phyloP scores from a whole-genome alignment of 2,888 invertebrate genomes.

The Melipona bicolor region DNA sequence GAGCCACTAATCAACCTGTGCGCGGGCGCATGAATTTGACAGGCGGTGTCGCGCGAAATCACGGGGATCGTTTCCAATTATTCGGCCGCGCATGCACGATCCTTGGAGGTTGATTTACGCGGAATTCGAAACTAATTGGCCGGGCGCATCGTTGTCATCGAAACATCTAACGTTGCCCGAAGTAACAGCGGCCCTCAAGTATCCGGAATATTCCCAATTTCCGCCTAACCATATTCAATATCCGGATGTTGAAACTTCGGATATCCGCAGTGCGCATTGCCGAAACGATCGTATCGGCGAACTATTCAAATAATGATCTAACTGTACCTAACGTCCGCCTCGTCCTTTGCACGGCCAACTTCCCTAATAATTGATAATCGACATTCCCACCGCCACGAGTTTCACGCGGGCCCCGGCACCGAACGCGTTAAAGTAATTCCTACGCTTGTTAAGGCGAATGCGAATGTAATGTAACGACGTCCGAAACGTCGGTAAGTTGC shows the following conservation, averaged over 20 bases:
- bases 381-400: conserved; percentile 49
- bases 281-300: conserved; percentile 67
- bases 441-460: conserved; percentile 21
- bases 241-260: conserved; percentile 67
- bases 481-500: neutral
- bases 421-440: conserved; percentile 36
- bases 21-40: conserved; percentile 14
- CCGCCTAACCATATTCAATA: conserved; percentile 68
- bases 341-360: conserved; percentile 54
- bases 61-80: conserved; percentile 33
- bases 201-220: conserved; percentile 68
- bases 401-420: conserved; percentile 25
- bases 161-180: conserved; percentile 57
- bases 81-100: conserved; percentile 5
- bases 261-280: conserved; percentile 63
- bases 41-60: conserved; percentile 9
- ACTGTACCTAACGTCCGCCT: conserved; percentile 57
- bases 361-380: conserved; percentile 67
- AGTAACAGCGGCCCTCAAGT: conserved; percentile 57
- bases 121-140: conserved; percentile 60
- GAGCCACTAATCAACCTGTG: neutral
- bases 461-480: neutral
- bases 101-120: conserved; percentile 35
- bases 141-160: conserved; percentile 55
- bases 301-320: conserved; percentile 69